Conservation (phyloP, 2,113 vertebrate species). For the Poecilia latipinna region DNA sequence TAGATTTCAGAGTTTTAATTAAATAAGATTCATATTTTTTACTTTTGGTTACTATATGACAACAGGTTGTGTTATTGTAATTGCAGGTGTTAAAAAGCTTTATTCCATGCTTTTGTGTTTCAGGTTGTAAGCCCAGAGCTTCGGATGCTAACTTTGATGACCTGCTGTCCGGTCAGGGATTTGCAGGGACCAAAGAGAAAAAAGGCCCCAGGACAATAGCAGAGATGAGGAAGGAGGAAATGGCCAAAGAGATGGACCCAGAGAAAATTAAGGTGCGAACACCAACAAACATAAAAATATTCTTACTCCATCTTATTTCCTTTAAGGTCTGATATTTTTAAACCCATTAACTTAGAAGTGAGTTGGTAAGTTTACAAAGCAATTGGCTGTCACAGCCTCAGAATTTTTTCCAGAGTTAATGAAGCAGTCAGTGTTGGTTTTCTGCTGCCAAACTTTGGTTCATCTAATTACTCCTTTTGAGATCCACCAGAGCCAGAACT, state of each 20-base stretch:
- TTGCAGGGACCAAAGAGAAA: conserved; percentile 92
- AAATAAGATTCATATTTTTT: not conserved
- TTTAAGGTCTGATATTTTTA: not conserved
- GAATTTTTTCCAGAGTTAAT: conserved; percentile 26
- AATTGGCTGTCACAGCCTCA: conserved; percentile 12
- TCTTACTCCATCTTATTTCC: not conserved
- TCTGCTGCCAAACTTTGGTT: conserved; percentile 31
- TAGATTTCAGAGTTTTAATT: not conserved
- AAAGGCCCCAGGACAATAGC: conserved; percentile 96
- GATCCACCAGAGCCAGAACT: conserved; percentile 31
- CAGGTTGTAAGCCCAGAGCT: conserved; percentile 89
- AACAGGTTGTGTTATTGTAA: not conserved
- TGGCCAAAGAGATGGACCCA: conserved; percentile 99
- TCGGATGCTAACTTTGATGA: conserved; percentile 92
- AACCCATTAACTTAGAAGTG: not conserved
- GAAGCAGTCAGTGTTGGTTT: conserved; percentile 21
- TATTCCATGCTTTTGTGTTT: conserved; percentile 10
- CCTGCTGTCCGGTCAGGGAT: conserved; percentile 94
- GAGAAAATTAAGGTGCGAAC: conserved; percentile 93
- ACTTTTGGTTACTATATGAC: not conserved
- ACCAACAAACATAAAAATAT: not conserved
- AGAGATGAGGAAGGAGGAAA: conserved; percentile 99
- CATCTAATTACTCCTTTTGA: conserved; percentile 29
- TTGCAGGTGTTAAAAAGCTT: conserved; percentile 2
- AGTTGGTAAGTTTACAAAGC: not conserved